phyloP scores from a whole-genome alignment of 1,140 invertebrate species.

The Bombus ignitus region DNA sequence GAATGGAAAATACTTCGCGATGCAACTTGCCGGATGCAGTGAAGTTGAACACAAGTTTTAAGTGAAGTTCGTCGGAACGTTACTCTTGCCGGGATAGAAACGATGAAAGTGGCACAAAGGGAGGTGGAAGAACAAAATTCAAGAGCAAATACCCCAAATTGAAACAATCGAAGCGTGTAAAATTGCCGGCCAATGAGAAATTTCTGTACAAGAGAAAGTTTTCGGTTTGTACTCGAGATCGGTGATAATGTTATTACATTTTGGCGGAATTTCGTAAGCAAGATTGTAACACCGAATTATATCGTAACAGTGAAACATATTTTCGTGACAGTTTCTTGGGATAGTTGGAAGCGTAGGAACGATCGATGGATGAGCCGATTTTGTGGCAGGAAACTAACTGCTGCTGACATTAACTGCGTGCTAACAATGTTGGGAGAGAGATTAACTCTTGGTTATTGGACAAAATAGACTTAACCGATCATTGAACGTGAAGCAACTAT shows the following conservation, averaged over 20 bases:
- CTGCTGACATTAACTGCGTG: background rate
- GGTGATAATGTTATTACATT: slow-evolving; percentile 5
- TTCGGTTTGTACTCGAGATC: background rate
- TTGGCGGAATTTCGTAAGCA: no score
- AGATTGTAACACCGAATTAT: background rate
- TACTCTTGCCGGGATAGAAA: no score
- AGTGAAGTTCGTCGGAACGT: background rate
- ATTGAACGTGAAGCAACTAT: background rate
- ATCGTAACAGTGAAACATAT: background rate
- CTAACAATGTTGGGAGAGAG: background rate
- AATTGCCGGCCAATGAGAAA: background rate
- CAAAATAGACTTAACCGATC: background rate
- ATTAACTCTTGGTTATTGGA: background rate
- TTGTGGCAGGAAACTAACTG: background rate
- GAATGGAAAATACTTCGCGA: background rate
- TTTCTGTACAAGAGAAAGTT: background rate
- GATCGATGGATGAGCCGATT: background rate
- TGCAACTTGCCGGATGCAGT: no score
- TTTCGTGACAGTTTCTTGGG: background rate
- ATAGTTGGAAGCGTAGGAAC: background rate
- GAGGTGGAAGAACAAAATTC: background rate
- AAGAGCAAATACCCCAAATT: background rate
- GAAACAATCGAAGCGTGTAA: background rate
- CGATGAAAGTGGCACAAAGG: background rate
- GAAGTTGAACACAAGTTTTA: background rate